These are phyloP conservation scores for Calliopsis andreniformis DNA, from an alignment of 1,140 invertebrate genomes.

Conservation along the genomic window DNA sequence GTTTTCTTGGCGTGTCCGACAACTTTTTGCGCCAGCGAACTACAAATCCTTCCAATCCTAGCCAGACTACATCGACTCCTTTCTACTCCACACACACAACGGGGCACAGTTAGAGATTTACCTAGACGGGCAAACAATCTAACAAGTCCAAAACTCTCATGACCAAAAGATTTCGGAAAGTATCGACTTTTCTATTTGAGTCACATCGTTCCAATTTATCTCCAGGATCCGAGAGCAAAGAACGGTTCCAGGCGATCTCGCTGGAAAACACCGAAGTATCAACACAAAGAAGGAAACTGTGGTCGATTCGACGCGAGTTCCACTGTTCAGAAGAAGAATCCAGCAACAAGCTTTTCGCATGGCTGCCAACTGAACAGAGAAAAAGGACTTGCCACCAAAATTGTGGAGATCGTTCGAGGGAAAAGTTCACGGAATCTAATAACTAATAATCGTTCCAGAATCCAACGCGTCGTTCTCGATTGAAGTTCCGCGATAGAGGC, in stretches of 20 bases:
- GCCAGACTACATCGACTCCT: neutral
- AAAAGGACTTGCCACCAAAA: neutral
- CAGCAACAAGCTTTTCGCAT: neutral
- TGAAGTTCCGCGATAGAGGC: neutral
- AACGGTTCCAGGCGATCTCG: neutral
- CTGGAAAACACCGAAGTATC: slow-evolving; percentile 1
- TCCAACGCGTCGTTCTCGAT: neutral
- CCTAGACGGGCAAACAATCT: neutral
- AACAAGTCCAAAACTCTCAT: neutral
- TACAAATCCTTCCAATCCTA: neutral
- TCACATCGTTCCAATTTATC: slow-evolving; percentile 20
- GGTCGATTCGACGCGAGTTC: slow-evolving; percentile 21
- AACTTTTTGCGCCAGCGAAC: neutral
- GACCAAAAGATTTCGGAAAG: neutral
- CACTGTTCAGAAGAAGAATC: neutral
- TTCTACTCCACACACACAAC: no score
- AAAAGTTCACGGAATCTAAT: neutral
- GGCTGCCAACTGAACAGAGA: neutral
- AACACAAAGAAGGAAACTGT: slow-evolving; percentile 21
- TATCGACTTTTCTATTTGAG: neutral
- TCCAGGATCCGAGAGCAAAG: neutral
- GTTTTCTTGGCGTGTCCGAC: no score
- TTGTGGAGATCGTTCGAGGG: neutral
- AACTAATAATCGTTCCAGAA: neutral
- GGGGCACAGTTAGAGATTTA: no score